phyloP scores from a whole-genome alignment of 2,113 vertebrate genomes.

The Perccottus glenii region DNA sequence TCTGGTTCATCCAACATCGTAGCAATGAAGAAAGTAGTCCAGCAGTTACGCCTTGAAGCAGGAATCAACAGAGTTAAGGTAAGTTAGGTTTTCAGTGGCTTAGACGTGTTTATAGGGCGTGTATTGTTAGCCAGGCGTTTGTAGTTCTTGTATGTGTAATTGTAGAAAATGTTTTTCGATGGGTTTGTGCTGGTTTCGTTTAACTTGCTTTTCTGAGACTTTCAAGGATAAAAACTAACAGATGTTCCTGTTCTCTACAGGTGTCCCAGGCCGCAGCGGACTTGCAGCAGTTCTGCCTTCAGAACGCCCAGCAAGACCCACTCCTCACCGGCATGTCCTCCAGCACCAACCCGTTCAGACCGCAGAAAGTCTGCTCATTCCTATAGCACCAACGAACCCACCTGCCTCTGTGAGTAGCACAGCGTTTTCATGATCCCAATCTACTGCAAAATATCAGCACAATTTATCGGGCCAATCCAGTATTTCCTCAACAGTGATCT shows the following conservation, averaged over 20 bases:
- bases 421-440: background rate
- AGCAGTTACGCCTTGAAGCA: slow-evolving; percentile 90
- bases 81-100: background rate
- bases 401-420: slow-evolving; percentile 34
- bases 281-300: slow-evolving; percentile 95
- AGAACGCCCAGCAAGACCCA: slow-evolving; percentile 96
- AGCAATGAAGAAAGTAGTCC: slow-evolving; percentile 91
- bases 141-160: background rate
- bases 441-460: too few species aligned
- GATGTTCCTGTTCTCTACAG: slow-evolving; percentile 62
- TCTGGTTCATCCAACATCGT: slow-evolving; percentile 86
- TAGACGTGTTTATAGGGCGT: slow-evolving; percentile 19
- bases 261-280: slow-evolving; percentile 96
- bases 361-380: slow-evolving; percentile 96
- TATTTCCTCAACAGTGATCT: too few species aligned
- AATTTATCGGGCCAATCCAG: too few species aligned
- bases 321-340: slow-evolving; percentile 92
- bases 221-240: background rate
- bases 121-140: background rate
- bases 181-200: background rate
- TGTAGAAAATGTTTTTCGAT: background rate
- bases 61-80: slow-evolving; percentile 92
- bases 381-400: slow-evolving; percentile 73
- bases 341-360: slow-evolving; percentile 95
- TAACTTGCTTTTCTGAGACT: background rate